These are phyloP conservation scores for Ptychobarbus kaznakovi DNA, from an alignment of 2,797 vertebrate genomes.

Conservation along the genomic window DNA sequence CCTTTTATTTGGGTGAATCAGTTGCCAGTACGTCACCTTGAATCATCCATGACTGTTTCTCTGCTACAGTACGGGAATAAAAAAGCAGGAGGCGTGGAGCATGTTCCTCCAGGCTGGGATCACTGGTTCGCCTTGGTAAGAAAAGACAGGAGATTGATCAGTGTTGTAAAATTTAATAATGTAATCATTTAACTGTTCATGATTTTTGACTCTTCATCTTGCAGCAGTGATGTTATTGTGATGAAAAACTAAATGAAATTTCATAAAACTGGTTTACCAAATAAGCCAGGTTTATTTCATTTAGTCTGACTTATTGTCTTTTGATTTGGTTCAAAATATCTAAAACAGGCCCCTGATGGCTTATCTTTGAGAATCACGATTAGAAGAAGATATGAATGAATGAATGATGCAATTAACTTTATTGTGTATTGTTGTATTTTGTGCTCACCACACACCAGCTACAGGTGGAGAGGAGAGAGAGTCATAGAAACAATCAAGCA, in stretches of 20 bases:
- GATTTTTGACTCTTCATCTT: not conserved
- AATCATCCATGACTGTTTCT: conserved; percentile 45
- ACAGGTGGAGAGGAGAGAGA: too few relatives aligned
- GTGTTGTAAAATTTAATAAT: not conserved
- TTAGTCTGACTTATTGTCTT: too few relatives aligned
- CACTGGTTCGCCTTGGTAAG: conserved; percentile 96
- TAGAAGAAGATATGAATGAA: not conserved
- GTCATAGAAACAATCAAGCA: too few relatives aligned
- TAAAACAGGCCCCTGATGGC: not conserved
- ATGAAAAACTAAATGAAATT: not conserved
- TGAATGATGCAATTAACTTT: too few relatives aligned
- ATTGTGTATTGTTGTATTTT: too few relatives aligned
- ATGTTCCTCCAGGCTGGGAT: conserved; percentile 93
- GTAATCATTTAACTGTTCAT: not conserved
- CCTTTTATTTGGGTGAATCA: not conserved
- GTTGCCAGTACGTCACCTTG: not conserved
- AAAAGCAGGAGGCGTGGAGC: conserved; percentile 88
- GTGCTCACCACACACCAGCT: too few relatives aligned
- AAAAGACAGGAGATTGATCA: not conserved
- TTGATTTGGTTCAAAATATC: too few relatives aligned
- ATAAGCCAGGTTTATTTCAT: too few relatives aligned
- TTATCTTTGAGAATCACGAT: not conserved
- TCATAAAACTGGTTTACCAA: too few relatives aligned
- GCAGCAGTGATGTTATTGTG: not conserved
- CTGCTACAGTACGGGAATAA: conserved; percentile 87